Percentiles rank a stretch among this genome's conserved stretches.
Conservation (phyloP, 2,888 invertebrate genomes). For the Andrena praecox region DNA sequence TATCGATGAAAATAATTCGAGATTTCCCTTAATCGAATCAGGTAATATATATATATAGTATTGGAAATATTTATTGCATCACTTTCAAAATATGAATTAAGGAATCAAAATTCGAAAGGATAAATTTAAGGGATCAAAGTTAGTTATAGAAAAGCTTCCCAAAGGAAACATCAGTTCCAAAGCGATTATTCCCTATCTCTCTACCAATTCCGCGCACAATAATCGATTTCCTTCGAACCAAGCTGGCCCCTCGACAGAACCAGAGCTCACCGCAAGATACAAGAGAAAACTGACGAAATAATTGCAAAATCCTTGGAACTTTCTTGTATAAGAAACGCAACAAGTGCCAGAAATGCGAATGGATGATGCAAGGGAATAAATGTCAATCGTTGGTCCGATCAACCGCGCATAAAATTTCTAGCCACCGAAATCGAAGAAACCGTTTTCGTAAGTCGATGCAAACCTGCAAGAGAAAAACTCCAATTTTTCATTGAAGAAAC, state of each 20-base stretch:
- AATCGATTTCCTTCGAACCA: conserved; percentile 32
- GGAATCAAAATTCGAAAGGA: too few species aligned
- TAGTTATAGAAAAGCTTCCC: neutral
- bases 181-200: neutral
- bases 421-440: neutral
- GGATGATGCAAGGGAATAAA: conserved; percentile 60
- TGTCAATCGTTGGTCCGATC: conserved; percentile 34
- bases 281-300: conserved; percentile 64
- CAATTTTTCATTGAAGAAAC: neutral
- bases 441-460: neutral
- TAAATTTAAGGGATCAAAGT: too few species aligned
- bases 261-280: conserved; percentile 36
- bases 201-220: neutral
- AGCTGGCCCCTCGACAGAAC: conserved; percentile 4
- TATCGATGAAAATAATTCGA: too few species aligned
- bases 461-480: neutral
- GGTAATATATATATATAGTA: too few species aligned
- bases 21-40: too few species aligned
- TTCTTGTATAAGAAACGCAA: conserved; percentile 62
- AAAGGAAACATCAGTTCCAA: neutral
- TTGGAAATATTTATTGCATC: too few species aligned
- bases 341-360: conserved; percentile 59
- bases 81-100: too few species aligned
- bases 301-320: conserved; percentile 63
- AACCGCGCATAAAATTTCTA: neutral